Evolutionary conservation across 64 coral and sea anemone species (phyloP), one percentile per base, ranked within the genome.

Genomic region (Actinia tenebrosa): DNA sequence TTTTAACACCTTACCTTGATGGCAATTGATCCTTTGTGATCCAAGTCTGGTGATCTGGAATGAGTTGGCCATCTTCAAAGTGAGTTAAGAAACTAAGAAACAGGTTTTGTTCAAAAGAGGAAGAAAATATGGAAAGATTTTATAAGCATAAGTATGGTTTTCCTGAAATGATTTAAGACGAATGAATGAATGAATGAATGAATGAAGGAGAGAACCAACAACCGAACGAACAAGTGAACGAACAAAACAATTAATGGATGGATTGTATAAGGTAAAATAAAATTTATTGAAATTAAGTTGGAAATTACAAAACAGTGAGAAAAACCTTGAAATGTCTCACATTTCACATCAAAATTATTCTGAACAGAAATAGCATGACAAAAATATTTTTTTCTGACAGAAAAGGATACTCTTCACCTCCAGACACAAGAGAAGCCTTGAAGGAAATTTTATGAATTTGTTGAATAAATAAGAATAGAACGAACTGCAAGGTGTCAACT

Each of bases 401-500:
- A 16, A 58, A 86, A 98, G 95, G 95, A 98, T 98, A 98, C 95
- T 94, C 95, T 71, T 98, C 95, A 19, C 92, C 95, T 87, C 95
- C 95, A 79, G 85, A 89, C 13, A 94, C 92, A 71, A 98, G 79
- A 22, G 92, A 88, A 54, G 92, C 95, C 52, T 92, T 98, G 84
- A 98, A 94, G 19, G 95, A 98, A 19, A 98, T 98, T 79, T 98
- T 98, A 79, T 98, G 95, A 84, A 98, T 89, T 94, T 98, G 92
- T 86, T 98, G 95, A 77, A 98, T 98, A 63, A 94, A 94, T 79
- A 98, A 89, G 83, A 98, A 98, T 20, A 98, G 79, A 78, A 94
- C 90, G 72, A 98, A 98, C 79, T 94, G 95, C 60, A 94, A 84
- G 62, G 88, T 94, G 27, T 83, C 84, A 15, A 98, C 95, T 62